A percentile compares a stretch with the other conserved stretches of the same genome.
Conservation (phyloP, 2,113 vertebrate species). For the Calidris pygmaea region DNA sequence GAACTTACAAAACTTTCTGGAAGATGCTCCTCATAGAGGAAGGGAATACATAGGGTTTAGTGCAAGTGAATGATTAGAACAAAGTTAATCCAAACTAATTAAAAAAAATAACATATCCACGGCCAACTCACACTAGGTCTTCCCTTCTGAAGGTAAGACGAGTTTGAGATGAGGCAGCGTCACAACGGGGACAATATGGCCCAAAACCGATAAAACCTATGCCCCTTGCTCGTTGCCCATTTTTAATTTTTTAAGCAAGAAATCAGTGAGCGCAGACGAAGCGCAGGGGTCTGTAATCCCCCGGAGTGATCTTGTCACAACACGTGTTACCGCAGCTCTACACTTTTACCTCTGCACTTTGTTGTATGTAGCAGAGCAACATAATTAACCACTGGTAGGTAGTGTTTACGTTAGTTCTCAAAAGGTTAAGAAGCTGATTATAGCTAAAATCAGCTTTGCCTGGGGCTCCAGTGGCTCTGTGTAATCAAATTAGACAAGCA, state of each 20-base stretch:
- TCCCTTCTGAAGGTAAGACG: background rate
- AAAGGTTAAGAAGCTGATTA: slow-evolving; percentile 88
- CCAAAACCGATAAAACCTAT: background rate
- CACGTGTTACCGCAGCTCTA: slow-evolving; percentile 56
- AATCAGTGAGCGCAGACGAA: background rate
- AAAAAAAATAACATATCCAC: background rate
- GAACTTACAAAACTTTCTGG: background rate
- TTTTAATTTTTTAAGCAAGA: slow-evolving; percentile 28
- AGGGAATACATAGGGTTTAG: background rate
- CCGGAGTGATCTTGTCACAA: slow-evolving; percentile 68
- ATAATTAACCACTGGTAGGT: slow-evolving; percentile 79
- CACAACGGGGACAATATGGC: background rate
- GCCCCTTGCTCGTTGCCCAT: background rate
- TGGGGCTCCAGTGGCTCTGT: slow-evolving; percentile 74
- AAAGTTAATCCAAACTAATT: background rate
- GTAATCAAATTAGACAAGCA: slow-evolving; percentile 86
- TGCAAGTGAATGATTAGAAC: background rate
- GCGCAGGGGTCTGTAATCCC: slow-evolving; percentile 31
- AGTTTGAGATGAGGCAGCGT: background rate
- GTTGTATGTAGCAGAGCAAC: slow-evolving; percentile 56
- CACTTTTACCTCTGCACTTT: slow-evolving; percentile 76
- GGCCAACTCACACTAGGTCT: background rate
- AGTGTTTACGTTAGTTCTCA: slow-evolving; percentile 82
- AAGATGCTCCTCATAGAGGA: background rate
- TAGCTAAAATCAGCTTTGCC: slow-evolving; percentile 84